phyloP scores from a whole-genome alignment of 2,113 vertebrate genomes.

The Colinus virginianus region DNA sequence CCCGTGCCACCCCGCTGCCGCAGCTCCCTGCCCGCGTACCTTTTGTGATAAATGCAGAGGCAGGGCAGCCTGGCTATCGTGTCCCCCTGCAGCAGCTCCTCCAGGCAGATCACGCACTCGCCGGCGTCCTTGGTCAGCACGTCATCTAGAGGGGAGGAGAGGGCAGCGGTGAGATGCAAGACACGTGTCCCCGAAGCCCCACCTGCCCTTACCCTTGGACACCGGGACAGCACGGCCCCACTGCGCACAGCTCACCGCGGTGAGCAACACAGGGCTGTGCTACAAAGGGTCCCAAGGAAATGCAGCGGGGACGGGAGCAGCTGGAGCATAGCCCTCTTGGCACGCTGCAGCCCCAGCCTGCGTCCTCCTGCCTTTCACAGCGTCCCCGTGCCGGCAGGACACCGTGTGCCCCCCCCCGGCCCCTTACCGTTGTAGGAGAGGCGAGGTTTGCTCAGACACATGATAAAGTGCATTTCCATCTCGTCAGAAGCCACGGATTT shows the following conservation, averaged over 20 bases:
- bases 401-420: fast-evolving
- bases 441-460: constrained; percentile 99
- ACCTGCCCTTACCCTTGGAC: fast-evolving
- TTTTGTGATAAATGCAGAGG: constrained; percentile 99
- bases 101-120: constrained; percentile 98
- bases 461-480: constrained; percentile 99
- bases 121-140: constrained; percentile 97
- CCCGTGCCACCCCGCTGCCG: background rate
- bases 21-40: constrained; percentile 67
- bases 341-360: background rate
- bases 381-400: background rate
- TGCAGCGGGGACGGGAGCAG: fast-evolving
- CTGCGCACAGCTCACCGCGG: fast-evolving
- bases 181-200: fast-evolving
- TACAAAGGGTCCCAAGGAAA: background rate
- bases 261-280: fast-evolving
- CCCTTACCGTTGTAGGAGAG: constrained; percentile 97
- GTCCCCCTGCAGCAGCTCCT: constrained; percentile 98
- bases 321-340: background rate
- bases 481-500: constrained; percentile 99
- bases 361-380: background rate
- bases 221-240: fast-evolving
- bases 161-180: fast-evolving
- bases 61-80: constrained; percentile 99
- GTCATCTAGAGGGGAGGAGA: constrained; percentile 83